Evolutionary conservation across 2,888 invertebrate species (phyloP), one percentile per base, ranked within the genome.

Genomic region (Drosophila macrospina): DNA sequence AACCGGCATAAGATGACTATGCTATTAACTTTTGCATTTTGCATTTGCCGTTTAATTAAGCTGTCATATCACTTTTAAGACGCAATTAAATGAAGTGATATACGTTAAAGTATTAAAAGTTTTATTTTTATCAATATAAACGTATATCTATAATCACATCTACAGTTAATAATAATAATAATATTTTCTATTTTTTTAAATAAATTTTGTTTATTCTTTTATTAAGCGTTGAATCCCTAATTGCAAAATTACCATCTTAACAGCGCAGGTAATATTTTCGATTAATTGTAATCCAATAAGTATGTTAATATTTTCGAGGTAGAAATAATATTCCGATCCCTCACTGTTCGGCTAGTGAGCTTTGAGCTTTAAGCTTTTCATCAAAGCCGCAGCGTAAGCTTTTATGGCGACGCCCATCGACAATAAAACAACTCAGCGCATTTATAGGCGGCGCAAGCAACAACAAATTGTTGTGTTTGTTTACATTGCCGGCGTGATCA

Each of bases 401-500:
- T 60, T 61, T 16, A 2, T 16, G 45, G 8, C 57, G 42, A 59
- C 50, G 63, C 63, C 56, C 59, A 45, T 20, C 28, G n/a, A 32
- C 42, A 62, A 10, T n/a, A 10, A 7, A 26, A 26, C 44, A 59
- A n/a, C 11, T n/a, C 3, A 37, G 57, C 28, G 57, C 54, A 44
- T 52, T 13, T 30, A 50, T 20, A 39, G 39, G 37, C 42, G 50
- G 13, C 59, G 56, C 20, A 13, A 44, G 32, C 39, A 60, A 51
- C 37, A 64, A 37, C 13, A 65, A 26, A 26, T 2, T 50, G 45
- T 62, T 16, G 15, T 61, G 52, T 68, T 75, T 78, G 66, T 85
- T 82, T 87, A 82, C 75, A 61, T 63, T 72, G 63, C 50, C 62
- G 57, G 47, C 42, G 5, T 44, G 69, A 76, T 78, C 69, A 56